Base-by-base conservation (phyloP, 2,888 invertebrate genomes). In the Choristoneura rosaceana region DNA sequence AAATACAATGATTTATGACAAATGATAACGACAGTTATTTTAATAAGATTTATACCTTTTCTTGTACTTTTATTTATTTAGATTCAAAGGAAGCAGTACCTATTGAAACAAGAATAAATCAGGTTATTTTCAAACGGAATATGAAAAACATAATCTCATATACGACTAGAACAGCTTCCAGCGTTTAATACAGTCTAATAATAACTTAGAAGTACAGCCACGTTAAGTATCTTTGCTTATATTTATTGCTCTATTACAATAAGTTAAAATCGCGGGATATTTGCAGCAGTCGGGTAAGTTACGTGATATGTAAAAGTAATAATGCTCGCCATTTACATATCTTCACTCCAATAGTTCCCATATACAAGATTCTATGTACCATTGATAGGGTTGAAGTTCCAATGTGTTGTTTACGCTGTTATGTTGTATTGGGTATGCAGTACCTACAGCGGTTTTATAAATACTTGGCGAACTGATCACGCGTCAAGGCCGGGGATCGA, bases 401-500 rank as follows among this genome's bases (percentile, higher is more conserved):
- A 38, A 38, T 34, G 59, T 38, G 2, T 14, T 10, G 9, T 34
- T 34, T 59, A 34, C 38, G 59, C 59, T 34, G 59, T 38, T 34
- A 59, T 4, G 33, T 34, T 8, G 4, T 8, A 59, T 38, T 25
- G 55, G 34, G 59, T 38, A 34, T 33, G n/a, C n/a, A n/a, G n/a
- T n/a, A n/a, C 8, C 38, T n/a, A 38, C 10, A 5, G 4, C 14
- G 14, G 34, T 59, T 38, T 59, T 59, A 8, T 34, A 59, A 59
- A 80, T 86, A 79, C 85, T 92, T 89, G 80, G 84, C 80, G 84
- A 81, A 77, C 93, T 79, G 83, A 87, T 91, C 93, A 93, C 93
- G 93, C 88, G 84, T 84, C 93, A 93, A 93, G 93, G 93, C 91
- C 93, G 91, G 84, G 86, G 78, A 85, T 85, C 82, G 88, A 86